phyloP scores from a whole-genome alignment of 2,888 invertebrate genomes.

The Chymomyza fuscimana region DNA sequence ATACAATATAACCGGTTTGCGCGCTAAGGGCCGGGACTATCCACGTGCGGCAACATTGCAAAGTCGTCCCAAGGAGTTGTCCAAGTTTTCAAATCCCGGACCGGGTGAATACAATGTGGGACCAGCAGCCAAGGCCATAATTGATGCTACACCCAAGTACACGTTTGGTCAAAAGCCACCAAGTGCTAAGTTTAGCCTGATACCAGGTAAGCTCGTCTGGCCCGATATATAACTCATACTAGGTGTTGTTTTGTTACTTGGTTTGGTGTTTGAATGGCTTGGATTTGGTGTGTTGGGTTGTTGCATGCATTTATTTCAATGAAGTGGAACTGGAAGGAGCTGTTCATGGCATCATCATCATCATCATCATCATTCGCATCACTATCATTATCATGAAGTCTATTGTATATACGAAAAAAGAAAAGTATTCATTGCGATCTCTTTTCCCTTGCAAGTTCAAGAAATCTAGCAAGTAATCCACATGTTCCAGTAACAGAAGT shows the following conservation, averaged over 20 bases:
- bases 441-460: constrained; percentile 37
- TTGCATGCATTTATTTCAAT: constrained; percentile 34
- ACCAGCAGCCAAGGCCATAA: constrained; percentile 82
- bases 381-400: constrained; percentile 22
- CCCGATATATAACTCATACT: constrained; percentile 2
- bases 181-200: constrained; percentile 82
- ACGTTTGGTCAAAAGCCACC: constrained; percentile 87
- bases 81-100: constrained; percentile 85
- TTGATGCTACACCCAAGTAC: constrained; percentile 83
- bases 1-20: constrained; percentile 92
- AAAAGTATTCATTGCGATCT: constrained; percentile 33
- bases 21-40: constrained; percentile 89
- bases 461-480: constrained; percentile 11
- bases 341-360: constrained; percentile 7
- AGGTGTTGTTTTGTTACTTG: constrained; percentile 22
- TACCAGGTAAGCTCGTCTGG: constrained; percentile 83
- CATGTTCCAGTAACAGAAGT: neutral
- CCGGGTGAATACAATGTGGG: constrained; percentile 94
- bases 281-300: constrained; percentile 22
- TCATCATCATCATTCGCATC: constrained; percentile 27
- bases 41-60: constrained; percentile 90
- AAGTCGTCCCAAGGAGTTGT: constrained; percentile 82
- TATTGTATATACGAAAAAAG: constrained; percentile 52
- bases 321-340: constrained; percentile 37
- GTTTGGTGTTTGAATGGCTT: constrained; percentile 23